Evolutionary conservation across 53 echinoderm and acorn worm genomes (phyloP).

Genomic region (Actinopyga echinites): DNA sequence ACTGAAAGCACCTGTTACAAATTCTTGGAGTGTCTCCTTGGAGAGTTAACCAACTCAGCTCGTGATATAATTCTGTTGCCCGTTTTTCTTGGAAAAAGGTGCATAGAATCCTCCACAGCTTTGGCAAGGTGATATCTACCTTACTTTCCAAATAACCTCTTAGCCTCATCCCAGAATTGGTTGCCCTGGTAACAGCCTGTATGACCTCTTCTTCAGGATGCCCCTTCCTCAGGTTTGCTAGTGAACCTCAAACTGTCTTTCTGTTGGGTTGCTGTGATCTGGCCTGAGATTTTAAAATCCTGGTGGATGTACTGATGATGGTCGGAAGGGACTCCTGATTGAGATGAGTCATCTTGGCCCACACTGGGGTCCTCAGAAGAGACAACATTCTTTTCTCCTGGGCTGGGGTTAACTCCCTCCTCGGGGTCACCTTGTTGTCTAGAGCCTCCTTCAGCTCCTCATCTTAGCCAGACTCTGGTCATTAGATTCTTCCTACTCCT

Average conservation of each 20-base stretch:
- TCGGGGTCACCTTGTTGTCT: background rate
- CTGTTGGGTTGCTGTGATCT: background rate
- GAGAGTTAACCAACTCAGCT: slow-evolving; percentile 9
- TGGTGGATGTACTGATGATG: background rate
- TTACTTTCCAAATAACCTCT: background rate
- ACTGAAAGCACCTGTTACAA: slow-evolving; percentile 37
- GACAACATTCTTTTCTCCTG: background rate
- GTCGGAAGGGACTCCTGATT: background rate
- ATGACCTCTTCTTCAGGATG: slow-evolving; percentile 22
- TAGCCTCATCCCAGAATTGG: background rate
- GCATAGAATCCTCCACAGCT: background rate
- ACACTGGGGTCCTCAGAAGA: background rate
- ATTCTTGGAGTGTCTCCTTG: slow-evolving; percentile 38
- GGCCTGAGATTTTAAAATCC: slow-evolving; percentile 8
- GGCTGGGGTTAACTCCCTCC: background rate
- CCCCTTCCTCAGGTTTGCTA: background rate
- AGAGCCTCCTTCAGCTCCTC: slow-evolving; percentile 4
- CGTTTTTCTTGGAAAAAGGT: slow-evolving; percentile 51
- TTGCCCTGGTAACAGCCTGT: slow-evolving; percentile 15
- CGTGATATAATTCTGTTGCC: slow-evolving; percentile 55
- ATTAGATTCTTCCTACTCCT: slow-evolving; percentile 12
- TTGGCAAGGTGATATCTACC: background rate
- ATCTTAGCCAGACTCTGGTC: slow-evolving; percentile 7
- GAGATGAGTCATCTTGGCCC: background rate
- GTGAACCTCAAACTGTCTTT: slow-evolving; percentile 11